Base-by-base conservation (phyloP, 2,797 vertebrate genomes). In the Acanthis flammea region DNA sequence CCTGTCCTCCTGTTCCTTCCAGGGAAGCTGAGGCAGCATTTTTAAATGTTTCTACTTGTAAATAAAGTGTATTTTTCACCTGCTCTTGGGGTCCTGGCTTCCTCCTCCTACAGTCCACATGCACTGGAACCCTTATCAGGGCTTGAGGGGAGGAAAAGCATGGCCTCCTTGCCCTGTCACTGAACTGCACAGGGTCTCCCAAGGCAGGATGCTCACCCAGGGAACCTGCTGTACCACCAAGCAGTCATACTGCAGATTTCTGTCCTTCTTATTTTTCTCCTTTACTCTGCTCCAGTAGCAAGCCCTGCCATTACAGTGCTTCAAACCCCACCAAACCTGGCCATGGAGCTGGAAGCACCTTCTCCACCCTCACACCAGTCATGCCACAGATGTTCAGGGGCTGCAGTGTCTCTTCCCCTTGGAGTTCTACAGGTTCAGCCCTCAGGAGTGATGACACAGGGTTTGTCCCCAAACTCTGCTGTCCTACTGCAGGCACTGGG, bases 1-100 rank as follows among this genome's bases (percentile, higher is more conserved):
- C 51, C 24, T 22, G 31, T 31, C n/a, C 35, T 80, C 15, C 23
- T 41, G 25, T 25, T 37, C 14, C 23, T 75, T n/a, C 71, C 39
- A 33, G 50, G 33, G 57, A 83, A 71, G 65, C 14, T 30, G 30
- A 63, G 57, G n/a, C 65, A 70, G 47, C 68, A 25, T 93, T 93
- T 93, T 89, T 55, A 84, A 90, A 61, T 60, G n/a, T 94, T 91
- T 91, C 25, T 93, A 95, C 85, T 86, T 91, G 91, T 95, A 93
- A 93, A 91, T 93, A 95, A 95, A 93, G 41, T 73, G 58, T 95
- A 95, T 95, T 95, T 95, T 95, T 93, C 76, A 93, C 84, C 80
- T 71, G 71, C 42, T 44, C 4, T 19, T 18, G 12, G 10, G 1
- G 12, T 75, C 10, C 30, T 11, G 30, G 16, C 7, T 63, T 31